These are phyloP conservation scores for Drosophila mimica DNA, from an alignment of 2,888 invertebrate genomes.

Conservation along the genomic window DNA sequence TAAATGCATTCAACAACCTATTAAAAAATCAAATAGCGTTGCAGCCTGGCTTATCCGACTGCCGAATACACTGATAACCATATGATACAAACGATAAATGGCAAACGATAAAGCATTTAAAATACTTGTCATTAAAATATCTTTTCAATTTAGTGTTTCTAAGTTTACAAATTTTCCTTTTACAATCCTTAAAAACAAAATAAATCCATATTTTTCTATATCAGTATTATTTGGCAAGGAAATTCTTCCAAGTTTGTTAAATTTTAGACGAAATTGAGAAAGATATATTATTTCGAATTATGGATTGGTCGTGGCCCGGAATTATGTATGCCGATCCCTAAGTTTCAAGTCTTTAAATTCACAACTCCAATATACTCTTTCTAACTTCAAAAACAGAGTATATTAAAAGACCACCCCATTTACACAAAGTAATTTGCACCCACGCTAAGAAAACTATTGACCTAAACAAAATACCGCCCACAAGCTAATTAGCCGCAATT, in stretches of 20 bases:
- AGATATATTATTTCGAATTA: background rate
- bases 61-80: background rate
- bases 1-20: background rate
- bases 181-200: background rate
- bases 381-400: background rate
- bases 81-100: background rate
- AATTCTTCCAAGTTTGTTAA: background rate
- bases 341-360: background rate
- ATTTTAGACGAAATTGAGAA: background rate
- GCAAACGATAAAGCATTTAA: background rate
- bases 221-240: background rate
- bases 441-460: conserved; percentile 8
- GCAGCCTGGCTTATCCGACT: background rate
- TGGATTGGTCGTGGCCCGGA: background rate
- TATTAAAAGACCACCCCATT: no score
- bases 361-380: background rate
- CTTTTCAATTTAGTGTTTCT: background rate
- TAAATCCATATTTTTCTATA: background rate
- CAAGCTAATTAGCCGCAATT: conserved; percentile 48
- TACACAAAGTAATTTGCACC: background rate
- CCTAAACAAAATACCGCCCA: conserved; percentile 16
- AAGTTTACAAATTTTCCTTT: background rate
- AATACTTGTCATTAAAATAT: background rate
- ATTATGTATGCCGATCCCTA: background rate
- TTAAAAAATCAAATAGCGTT: background rate